Conservation (phyloP, 2,113 vertebrate species). For the Aegotheles bennettii region DNA sequence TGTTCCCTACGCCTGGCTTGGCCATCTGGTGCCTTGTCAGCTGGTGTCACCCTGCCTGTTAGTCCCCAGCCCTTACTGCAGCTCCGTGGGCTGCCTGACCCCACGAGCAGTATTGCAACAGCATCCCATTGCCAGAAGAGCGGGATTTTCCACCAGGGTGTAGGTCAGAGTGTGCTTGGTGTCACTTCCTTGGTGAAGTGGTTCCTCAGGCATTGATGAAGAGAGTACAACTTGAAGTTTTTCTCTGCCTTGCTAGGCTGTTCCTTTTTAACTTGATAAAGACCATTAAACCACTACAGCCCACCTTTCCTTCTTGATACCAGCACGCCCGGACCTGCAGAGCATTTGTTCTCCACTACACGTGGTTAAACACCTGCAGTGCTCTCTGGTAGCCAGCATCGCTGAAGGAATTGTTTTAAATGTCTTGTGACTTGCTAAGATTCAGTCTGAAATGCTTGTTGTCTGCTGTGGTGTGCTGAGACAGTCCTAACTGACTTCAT, state of each 20-base stretch:
- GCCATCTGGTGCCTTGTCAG: neutral
- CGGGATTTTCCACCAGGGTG: neutral
- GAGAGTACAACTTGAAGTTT: neutral
- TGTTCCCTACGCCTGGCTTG: neutral
- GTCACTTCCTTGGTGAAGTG: neutral
- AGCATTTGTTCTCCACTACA: neutral
- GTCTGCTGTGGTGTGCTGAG: neutral
- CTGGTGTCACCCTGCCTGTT: neutral
- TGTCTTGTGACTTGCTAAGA: neutral
- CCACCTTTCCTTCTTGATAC: neutral
- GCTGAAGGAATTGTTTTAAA: neutral
- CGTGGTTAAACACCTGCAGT: neutral
- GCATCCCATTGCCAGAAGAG: neutral
- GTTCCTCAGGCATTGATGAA: neutral
- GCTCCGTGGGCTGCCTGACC: neutral
- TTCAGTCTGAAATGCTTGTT: neutral
- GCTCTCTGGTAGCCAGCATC: rapidly evolving
- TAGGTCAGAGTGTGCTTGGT: neutral
- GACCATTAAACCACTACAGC: neutral
- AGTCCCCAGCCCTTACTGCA: neutral
- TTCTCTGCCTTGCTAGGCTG: neutral
- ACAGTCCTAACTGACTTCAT: neutral
- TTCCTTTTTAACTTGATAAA: neutral
- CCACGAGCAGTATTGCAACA: neutral
- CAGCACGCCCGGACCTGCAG: neutral